Evolutionary conservation across 2,797 vertebrate species (phyloP).

Genomic region (Naso thynnoides): DNA sequence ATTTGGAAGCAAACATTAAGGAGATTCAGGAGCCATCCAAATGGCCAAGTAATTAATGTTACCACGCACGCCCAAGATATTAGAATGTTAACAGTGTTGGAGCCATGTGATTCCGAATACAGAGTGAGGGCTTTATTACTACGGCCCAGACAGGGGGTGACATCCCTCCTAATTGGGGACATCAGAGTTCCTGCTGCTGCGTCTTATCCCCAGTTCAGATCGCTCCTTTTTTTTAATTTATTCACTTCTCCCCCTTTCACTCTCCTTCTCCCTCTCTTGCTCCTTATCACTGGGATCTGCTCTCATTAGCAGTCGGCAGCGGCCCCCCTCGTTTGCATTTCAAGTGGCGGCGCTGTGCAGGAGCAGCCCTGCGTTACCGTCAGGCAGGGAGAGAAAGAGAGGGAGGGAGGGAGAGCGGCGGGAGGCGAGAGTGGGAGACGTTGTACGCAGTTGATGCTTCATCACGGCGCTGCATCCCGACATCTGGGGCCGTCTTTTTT

Average conservation of each 20-base stretch:
- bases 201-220: constrained; percentile 95
- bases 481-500: constrained; percentile 96
- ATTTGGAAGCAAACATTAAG: constrained; percentile 96
- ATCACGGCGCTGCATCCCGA: constrained; percentile 91
- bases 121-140: constrained; percentile 99
- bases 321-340: constrained; percentile 97
- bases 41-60: constrained; percentile 99
- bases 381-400: constrained; percentile 69
- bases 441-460: constrained; percentile 86
- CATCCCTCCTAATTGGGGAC: constrained; percentile 99
- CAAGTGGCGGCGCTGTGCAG: constrained; percentile 94
- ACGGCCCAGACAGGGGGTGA: constrained; percentile 95
- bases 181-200: constrained; percentile 98
- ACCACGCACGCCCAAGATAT: constrained; percentile 97
- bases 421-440: constrained; percentile 51
- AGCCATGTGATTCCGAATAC: constrained; percentile 99
- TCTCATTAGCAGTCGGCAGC: constrained; percentile 99
- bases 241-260: constrained; percentile 85
- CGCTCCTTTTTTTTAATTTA: constrained; percentile 91
- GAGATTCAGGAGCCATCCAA: constrained; percentile 95
- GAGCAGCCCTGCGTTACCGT: constrained; percentile 88
- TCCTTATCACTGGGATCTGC: constrained; percentile 95
- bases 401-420: constrained; percentile 8
- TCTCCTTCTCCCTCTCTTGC: constrained; percentile 74
- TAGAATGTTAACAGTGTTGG: constrained; percentile 99